Base-by-base conservation (phyloP, 2,888 invertebrate genomes). In the Hyalella azteca region DNA sequence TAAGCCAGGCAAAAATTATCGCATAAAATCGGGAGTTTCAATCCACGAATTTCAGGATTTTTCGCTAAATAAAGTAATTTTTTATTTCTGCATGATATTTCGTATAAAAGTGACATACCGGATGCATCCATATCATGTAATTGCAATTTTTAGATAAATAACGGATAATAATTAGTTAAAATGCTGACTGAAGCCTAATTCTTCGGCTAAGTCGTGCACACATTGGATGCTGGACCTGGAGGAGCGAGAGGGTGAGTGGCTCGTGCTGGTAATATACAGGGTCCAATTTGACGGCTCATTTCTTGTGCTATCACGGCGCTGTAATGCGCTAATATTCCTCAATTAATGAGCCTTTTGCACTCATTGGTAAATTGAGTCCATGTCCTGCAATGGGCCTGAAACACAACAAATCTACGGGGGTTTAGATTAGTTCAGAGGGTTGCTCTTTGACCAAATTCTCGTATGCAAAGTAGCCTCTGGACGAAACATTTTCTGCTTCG, bases 261-360 rank as follows among this genome's bases (percentile, higher is more conserved):
- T 54, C 22, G 26, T 22, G 19, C 7, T 66, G 66, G 66, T 36
- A 66, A 66, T 66, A n/a, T n/a, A 32, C 32, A 5, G 19, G 36
- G 66, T 66, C 36, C 29, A 66, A 66, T 66, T 66, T 66, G 66
- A 36, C 66, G 66, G 66, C 66, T 15, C 66, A 66, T 66, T 66
- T 66, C 66, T 66, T 19, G 66, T 15, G 66, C 66, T 66, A 32
- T 66, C 36, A 22, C 36, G 19, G 36, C 36, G 66, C 66, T 66
- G 36, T 66, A 66, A 66, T 66, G 36, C 66, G 32, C 66, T 66
- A 66, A 66, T 66, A 66, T 66, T 11, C 29, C 19, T n/a, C 66
- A 66, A 66, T 66, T 66, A 66, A 66, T 66, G 32, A 36, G 29
- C 29, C 66, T 36, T 36, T 22, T 13, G 15, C 36, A 19, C 39